Evolutionary conservation across 1,140 invertebrate genomes (phyloP).

Genomic region (Drosophila rufa): DNA sequence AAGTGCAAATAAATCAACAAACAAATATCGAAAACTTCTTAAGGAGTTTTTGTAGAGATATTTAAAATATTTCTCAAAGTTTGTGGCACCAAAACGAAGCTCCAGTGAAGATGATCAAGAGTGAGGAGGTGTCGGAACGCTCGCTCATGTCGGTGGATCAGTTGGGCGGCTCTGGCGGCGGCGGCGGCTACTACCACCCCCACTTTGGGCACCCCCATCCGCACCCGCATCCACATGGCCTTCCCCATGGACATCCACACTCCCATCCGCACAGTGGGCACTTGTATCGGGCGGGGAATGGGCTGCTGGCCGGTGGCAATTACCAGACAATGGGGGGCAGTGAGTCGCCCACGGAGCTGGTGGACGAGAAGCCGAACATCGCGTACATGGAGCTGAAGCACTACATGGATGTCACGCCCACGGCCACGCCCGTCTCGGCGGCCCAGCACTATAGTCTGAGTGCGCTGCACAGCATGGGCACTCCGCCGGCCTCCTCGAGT

Average conservation of each 20-base stretch:
- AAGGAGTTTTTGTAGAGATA: background rate
- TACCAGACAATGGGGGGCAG: conserved; percentile 59
- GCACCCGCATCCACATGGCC: conserved; percentile 9
- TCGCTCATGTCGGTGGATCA: conserved; percentile 59
- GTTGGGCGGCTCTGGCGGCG: conserved; percentile 43
- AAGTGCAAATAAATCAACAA: background rate
- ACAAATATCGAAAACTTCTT: background rate
- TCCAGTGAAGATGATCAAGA: conserved; percentile 74
- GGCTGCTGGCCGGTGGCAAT: conserved; percentile 58
- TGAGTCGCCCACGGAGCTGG: conserved; percentile 73
- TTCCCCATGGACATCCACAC: conserved; percentile 24
- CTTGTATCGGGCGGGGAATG: conserved; percentile 65
- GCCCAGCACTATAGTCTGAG: conserved; percentile 58
- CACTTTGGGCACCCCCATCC: conserved; percentile 41
- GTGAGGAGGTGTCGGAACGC: conserved; percentile 77
- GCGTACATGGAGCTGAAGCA: conserved; percentile 78
- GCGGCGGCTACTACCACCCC: conserved; percentile 47
- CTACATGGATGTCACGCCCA: conserved; percentile 62
- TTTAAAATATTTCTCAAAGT: background rate
- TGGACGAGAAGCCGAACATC: conserved; percentile 77
- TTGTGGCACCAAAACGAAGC: background rate
- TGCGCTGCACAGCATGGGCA: conserved; percentile 70
- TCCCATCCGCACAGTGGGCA: conserved; percentile 44
- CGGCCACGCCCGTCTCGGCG: conserved; percentile 45
- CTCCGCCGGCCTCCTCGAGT: conserved; percentile 77